phyloP scores from a whole-genome alignment of 2,113 vertebrate genomes.

The Pterocles burchelli region DNA sequence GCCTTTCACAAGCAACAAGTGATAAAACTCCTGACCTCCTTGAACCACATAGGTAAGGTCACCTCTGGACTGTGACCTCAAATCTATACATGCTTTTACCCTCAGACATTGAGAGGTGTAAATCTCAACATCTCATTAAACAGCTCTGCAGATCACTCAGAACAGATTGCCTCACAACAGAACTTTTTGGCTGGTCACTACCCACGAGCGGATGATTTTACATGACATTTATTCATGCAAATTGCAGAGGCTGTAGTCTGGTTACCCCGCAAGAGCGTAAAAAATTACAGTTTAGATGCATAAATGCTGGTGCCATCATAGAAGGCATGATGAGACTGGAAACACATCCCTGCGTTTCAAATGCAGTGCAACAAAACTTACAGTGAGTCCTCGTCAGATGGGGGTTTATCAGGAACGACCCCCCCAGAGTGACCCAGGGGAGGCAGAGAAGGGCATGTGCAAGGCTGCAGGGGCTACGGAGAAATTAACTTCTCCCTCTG shows the following conservation, averaged over 20 bases:
- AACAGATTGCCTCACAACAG: conserved; percentile 24
- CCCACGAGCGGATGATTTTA: conserved; percentile 38
- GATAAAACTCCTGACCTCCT: not conserved
- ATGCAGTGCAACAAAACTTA: not conserved
- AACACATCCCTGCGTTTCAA: conserved; percentile 22
- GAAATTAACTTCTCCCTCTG: conserved; percentile 54
- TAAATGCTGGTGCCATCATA: conserved; percentile 10
- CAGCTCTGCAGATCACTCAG: conserved; percentile 11
- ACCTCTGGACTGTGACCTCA: not conserved
- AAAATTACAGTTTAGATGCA: conserved; percentile 56
- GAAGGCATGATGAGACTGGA: conserved; percentile 13
- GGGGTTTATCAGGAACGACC: not conserved
- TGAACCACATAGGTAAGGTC: not conserved
- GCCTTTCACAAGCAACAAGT: not conserved
- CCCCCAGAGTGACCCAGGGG: not conserved
- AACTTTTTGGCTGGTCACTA: conserved; percentile 52
- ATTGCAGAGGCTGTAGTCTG: conserved; percentile 42
- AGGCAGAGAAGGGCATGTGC: not conserved
- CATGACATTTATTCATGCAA: conserved; percentile 70
- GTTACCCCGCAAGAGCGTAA: conserved; percentile 32
- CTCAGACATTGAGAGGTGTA: not conserved
- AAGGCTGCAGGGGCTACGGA: conserved; percentile 2
- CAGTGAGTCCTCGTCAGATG: not conserved
- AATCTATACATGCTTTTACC: not conserved
- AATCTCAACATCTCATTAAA: conserved; percentile 55